Conservation (phyloP, 2,113 vertebrate genomes). For the Sorex fumeus region DNA sequence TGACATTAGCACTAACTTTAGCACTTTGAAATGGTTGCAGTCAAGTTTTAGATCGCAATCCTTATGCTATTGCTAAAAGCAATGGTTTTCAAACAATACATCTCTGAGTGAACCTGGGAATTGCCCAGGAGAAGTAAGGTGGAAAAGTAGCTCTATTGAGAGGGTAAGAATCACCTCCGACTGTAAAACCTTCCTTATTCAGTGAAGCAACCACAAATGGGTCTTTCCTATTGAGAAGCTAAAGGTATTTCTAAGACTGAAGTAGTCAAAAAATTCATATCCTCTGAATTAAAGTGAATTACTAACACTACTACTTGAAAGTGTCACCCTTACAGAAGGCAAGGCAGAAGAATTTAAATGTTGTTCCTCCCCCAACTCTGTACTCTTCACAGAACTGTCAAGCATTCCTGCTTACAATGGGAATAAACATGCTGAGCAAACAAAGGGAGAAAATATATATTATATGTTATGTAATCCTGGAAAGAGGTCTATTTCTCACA, state of each 20-base stretch:
- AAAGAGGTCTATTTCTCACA: background rate
- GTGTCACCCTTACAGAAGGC: slow-evolving; percentile 56
- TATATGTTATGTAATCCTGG: background rate
- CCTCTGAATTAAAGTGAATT: slow-evolving; percentile 74
- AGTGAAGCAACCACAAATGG: slow-evolving; percentile 50
- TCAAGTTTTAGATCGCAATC: slow-evolving; percentile 79
- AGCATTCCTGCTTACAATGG: background rate
- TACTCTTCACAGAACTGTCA: slow-evolving; percentile 44
- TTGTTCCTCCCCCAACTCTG: slow-evolving; percentile 25
- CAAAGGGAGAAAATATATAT: background rate
- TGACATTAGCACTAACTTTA: slow-evolving; percentile 68
- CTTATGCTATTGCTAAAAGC: slow-evolving; percentile 67
- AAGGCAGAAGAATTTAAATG: slow-evolving; percentile 54
- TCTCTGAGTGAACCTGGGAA: slow-evolving; percentile 61
- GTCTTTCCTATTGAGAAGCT: slow-evolving; percentile 74
- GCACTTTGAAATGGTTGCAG: slow-evolving; percentile 81
- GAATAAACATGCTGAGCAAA: background rate
- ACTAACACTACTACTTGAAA: slow-evolving; percentile 71
- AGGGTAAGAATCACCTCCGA: slow-evolving; percentile 51
- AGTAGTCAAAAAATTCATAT: slow-evolving; percentile 68
- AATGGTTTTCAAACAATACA: slow-evolving; percentile 78
- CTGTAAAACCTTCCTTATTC: slow-evolving; percentile 60
- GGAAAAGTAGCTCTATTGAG: slow-evolving; percentile 58
- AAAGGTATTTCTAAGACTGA: slow-evolving; percentile 65
- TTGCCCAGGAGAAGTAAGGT: slow-evolving; percentile 63